Conservation (phyloP, 1,140 invertebrate genomes). For the Batillaria attramentaria region DNA sequence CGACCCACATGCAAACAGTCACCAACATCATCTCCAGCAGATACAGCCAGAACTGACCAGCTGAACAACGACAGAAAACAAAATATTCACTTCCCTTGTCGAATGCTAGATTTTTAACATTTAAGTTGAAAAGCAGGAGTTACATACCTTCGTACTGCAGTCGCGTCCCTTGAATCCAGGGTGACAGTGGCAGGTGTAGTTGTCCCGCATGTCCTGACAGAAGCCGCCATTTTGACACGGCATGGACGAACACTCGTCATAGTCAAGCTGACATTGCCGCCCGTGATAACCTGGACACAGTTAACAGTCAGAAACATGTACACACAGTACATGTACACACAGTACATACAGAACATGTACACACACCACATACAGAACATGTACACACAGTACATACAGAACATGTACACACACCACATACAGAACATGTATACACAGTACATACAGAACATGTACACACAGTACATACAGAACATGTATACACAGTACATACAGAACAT, state of each 20-base stretch:
- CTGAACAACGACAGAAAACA: background rate
- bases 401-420: too few species aligned
- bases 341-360: too few species aligned
- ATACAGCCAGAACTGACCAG: background rate
- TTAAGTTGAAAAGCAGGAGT: too few species aligned
- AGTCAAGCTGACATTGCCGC: constrained; percentile 22
- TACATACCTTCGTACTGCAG: constrained; percentile 48
- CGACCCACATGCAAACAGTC: background rate
- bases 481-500: too few species aligned
- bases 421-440: too few species aligned
- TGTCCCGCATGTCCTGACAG: constrained; percentile 37
- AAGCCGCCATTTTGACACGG: constrained; percentile 38
- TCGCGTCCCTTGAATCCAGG: constrained; percentile 74
- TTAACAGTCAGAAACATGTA: too few species aligned
- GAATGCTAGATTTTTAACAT: background rate
- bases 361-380: too few species aligned
- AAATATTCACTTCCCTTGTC: background rate
- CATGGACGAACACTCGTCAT: constrained; percentile 27
- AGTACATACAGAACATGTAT: too few species aligned
- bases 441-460: too few species aligned
- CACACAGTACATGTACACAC: too few species aligned
- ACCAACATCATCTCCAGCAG: background rate
- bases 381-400: too few species aligned
- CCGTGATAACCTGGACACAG: constrained; percentile 40
- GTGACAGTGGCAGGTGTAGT: constrained; percentile 64